Conservation (phyloP, 92 coral and sea anemone species). For the Blastomussa wellsi region DNA sequence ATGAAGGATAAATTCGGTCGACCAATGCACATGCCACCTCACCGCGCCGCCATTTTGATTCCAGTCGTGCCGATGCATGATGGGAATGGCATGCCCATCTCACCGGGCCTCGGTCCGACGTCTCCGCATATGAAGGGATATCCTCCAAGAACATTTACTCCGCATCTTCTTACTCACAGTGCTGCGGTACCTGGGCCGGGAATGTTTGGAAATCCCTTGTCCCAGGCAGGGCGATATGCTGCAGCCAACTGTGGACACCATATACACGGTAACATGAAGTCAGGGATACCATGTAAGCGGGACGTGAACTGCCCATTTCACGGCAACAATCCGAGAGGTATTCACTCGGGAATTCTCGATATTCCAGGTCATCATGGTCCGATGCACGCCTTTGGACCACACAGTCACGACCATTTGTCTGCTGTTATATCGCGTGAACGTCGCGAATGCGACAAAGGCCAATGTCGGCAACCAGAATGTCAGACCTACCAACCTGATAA, state of each 20-base stretch:
- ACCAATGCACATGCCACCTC: conserved; percentile 81
- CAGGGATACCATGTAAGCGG: conserved; percentile 83
- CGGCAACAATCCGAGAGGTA: conserved; percentile 81
- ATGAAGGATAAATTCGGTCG: conserved; percentile 73
- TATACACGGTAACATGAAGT: conserved; percentile 75
- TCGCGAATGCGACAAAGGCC: conserved; percentile 65
- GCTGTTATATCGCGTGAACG: conserved; percentile 76
- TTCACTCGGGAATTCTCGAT: conserved; percentile 54
- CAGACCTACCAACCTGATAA: conserved; percentile 63
- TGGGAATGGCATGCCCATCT: conserved; percentile 71
- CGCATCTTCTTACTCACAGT: conserved; percentile 93
- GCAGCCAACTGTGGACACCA: conserved; percentile 79
- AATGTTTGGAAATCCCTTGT: conserved; percentile 65
- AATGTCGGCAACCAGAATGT: conserved; percentile 64
- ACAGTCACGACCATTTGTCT: conserved; percentile 74
- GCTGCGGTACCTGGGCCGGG: conserved; percentile 68
- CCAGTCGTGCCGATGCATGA: conserved; percentile 94
- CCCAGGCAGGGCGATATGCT: conserved; percentile 73
- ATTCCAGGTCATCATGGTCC: conserved; percentile 80
- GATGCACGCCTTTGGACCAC: conserved; percentile 66
- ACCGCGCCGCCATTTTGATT: conserved; percentile 87
- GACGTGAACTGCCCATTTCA: conserved; percentile 97
- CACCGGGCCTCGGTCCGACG: conserved; percentile 79
- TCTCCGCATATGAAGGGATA: conserved; percentile 85
- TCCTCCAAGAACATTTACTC: conserved; percentile 92